A percentile compares a stretch with the other conserved stretches of the same genome.
These are phyloP conservation scores for Tipula vernalis DNA, from an alignment of 2,888 invertebrate genomes.

Conservation along the genomic window DNA sequence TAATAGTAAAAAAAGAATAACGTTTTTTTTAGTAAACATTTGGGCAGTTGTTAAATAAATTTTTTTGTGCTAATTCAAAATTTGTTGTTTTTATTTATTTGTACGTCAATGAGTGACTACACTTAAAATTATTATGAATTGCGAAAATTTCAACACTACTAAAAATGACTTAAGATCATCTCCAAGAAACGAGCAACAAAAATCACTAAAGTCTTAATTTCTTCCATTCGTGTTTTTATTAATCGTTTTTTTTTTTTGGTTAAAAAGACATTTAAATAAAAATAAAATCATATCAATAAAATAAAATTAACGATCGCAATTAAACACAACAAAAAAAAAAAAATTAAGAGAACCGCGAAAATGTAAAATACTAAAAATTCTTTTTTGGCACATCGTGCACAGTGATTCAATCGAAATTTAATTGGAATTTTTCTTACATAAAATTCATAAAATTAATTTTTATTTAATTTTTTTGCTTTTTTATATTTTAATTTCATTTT, in stretches of 20 bases:
- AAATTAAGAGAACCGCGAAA: not conserved
- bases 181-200: not conserved
- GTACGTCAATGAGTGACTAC: not conserved
- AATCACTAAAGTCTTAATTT: not conserved
- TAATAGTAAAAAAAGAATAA: not conserved
- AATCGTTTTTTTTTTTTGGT: not conserved
- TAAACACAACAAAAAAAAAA: not conserved
- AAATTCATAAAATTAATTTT: not conserved
- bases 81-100: not conserved
- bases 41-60: not conserved
- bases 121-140: not conserved
- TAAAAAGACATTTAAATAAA: constrained; percentile 1
- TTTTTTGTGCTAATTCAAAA: not conserved
- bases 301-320: not conserved
- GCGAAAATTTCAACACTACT: not conserved
- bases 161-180: not conserved
- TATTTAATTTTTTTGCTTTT: not conserved
- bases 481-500: not conserved
- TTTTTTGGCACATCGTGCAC: not conserved
- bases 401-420: not conserved
- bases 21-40: not conserved
- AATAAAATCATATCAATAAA: not conserved
- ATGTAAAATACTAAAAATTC: not conserved
- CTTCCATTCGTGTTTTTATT: not conserved
- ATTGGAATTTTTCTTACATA: not conserved